Evolutionary conservation across 2,113 vertebrate species (phyloP).

Genomic region (Heterocephalus glaber): DNA sequence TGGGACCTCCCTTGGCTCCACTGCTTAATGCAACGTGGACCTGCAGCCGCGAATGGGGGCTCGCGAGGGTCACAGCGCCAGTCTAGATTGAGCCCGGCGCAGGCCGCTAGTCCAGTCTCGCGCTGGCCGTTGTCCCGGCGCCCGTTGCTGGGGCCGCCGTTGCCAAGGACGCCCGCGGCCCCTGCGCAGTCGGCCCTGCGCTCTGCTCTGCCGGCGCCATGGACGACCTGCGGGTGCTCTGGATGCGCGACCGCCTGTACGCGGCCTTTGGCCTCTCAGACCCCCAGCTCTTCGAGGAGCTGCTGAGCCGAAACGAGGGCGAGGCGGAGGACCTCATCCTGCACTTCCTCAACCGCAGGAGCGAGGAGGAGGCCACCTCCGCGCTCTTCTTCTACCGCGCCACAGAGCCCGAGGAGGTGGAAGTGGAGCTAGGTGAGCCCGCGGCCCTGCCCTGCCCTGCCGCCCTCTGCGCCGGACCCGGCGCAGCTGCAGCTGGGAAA

Average conservation of each 20-base stretch:
- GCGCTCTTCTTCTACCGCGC: constrained; percentile 88
- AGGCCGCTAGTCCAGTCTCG: too few species aligned
- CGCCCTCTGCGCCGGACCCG: accelerated
- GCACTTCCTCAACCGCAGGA: constrained; percentile 85
- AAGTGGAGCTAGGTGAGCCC: constrained; percentile 85
- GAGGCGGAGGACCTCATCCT: constrained; percentile 84
- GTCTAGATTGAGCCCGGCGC: not conserved
- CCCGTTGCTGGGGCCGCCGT: constrained; percentile 62
- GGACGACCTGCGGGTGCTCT: constrained; percentile 90
- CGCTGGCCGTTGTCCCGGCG: not conserved
- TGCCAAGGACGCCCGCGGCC: constrained; percentile 53
- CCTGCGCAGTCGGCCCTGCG: accelerated
- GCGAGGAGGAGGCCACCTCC: constrained; percentile 74
- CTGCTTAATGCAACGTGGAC: not conserved
- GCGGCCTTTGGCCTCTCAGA: constrained; percentile 82
- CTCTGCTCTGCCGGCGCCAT: constrained; percentile 76
- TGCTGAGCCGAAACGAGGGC: constrained; percentile 87
- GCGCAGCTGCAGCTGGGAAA: not conserved
- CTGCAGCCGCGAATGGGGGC: not conserved
- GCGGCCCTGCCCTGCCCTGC: not conserved
- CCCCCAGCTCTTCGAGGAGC: constrained; percentile 88
- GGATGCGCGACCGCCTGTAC: constrained; percentile 88
- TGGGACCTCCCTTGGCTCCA: not conserved
- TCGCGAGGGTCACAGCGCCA: not conserved
- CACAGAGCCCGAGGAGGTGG: constrained; percentile 82